These are phyloP conservation scores for Kuschelorhynchus macadamiae DNA, from an alignment of 2,888 invertebrate species.

Conservation along the genomic window DNA sequence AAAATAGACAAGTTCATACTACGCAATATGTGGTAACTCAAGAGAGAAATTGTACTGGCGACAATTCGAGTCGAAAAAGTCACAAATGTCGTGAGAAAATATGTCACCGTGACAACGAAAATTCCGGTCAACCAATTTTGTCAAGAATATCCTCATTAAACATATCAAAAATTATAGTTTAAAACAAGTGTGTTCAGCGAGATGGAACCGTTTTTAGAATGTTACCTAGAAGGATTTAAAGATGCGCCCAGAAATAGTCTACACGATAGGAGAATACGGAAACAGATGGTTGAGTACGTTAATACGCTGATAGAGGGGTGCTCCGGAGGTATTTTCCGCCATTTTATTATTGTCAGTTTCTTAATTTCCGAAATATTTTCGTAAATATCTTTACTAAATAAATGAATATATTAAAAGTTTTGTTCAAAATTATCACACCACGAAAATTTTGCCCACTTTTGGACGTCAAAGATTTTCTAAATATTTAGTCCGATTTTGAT, in stretches of 20 bases:
- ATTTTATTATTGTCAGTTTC: too few species aligned
- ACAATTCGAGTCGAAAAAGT: not conserved
- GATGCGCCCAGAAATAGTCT: conserved; percentile 81
- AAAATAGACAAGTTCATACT: not conserved
- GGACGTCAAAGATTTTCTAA: too few species aligned
- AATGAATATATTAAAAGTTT: too few species aligned
- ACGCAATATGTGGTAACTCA: conserved; percentile 7
- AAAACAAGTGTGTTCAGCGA: conserved; percentile 2
- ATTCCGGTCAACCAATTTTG: not conserved
- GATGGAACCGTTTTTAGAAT: conserved; percentile 86
- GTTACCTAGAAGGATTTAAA: conserved; percentile 83
- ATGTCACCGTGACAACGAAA: conserved; percentile 25
- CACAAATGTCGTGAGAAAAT: conserved; percentile 15
- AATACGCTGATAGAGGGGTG: conserved; percentile 85
- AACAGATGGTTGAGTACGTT: conserved; percentile 82
- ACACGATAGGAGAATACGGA: conserved; percentile 79
- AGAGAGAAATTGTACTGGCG: conserved; percentile 5
- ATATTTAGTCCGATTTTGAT: too few species aligned
- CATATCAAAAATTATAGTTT: too few species aligned
- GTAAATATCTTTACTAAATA: too few species aligned
- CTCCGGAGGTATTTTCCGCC: conserved; percentile 63
- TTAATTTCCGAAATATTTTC: too few species aligned
- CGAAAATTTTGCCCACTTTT: too few species aligned
- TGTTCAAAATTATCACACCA: too few species aligned
- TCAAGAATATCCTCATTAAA: too few species aligned